phyloP scores from a whole-genome alignment of 2,113 vertebrate genomes.

The Chrysochloris asiatica region DNA sequence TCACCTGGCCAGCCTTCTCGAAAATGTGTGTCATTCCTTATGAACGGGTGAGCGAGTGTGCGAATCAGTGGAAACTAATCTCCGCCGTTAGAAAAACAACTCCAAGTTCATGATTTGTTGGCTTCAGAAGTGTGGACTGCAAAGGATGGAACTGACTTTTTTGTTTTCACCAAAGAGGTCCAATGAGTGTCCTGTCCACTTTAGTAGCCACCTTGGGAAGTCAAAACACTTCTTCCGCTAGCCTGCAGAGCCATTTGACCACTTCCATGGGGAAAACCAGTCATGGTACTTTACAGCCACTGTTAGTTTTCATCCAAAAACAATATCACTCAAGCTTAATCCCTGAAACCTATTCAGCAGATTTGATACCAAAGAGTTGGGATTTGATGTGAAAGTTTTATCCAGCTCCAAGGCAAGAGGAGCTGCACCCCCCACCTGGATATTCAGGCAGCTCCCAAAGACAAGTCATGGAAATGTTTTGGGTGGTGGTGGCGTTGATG shows the following conservation, averaged over 20 bases:
- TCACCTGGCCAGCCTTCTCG: slow-evolving; percentile 78
- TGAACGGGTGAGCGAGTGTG: slow-evolving; percentile 5
- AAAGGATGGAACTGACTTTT: slow-evolving; percentile 41
- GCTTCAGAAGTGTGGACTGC: slow-evolving; percentile 64
- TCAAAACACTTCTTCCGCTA: slow-evolving; percentile 47
- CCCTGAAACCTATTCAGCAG: slow-evolving; percentile 14
- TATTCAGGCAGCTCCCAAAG: slow-evolving; percentile 3
- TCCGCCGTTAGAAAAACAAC: slow-evolving; percentile 67
- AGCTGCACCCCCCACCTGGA: not conserved
- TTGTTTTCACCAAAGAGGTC: slow-evolving; percentile 58
- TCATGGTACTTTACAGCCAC: not conserved
- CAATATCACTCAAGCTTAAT: slow-evolving; percentile 25
- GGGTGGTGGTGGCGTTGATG: not conserved
- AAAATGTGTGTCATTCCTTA: slow-evolving; percentile 80
- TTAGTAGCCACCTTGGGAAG: slow-evolving; percentile 35
- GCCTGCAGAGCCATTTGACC: not conserved
- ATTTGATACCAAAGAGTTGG: slow-evolving; percentile 54
- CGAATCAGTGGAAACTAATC: slow-evolving; percentile 74
- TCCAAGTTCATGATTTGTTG: slow-evolving; percentile 68
- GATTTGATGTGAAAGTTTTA: slow-evolving; percentile 3
- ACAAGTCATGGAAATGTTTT: not conserved
- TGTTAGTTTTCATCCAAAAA: slow-evolving; percentile 51
- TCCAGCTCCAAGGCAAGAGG: not conserved
- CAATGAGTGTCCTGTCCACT: not conserved
- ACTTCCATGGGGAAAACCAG: not conserved